Evolutionary conservation across 2,888 invertebrate species (phyloP).

Genomic region (Tanypteryx hageni): DNA sequence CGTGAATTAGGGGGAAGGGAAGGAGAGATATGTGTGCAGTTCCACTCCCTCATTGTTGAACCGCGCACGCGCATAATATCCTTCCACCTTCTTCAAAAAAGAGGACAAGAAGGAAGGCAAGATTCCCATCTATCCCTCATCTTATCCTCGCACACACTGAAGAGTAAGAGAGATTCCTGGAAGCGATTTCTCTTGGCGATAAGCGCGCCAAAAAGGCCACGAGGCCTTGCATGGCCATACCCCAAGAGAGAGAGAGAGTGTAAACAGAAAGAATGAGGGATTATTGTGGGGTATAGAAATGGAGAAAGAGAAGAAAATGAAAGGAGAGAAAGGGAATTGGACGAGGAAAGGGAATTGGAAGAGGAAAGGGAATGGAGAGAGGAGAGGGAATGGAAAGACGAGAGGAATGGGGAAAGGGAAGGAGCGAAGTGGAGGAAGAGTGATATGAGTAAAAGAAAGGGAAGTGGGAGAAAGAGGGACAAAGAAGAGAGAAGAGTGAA

Average conservation of each 20-base stretch:
- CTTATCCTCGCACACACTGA: constrained; percentile 2
- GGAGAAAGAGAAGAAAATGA: constrained; percentile 2
- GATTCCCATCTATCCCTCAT: constrained; percentile 60
- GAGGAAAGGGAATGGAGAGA: background rate
- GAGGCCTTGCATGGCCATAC: background rate
- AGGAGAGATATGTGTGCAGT: background rate
- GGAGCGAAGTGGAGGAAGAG: background rate
- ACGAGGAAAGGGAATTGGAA: background rate
- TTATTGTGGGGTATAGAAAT: background rate
- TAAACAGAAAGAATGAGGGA: constrained; percentile 53
- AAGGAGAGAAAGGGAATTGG: background rate
- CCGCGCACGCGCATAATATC: constrained; percentile 55
- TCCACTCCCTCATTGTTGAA: constrained; percentile 38
- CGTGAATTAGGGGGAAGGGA: background rate
- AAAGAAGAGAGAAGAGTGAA: too few relatives aligned
- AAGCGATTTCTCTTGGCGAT: constrained; percentile 20
- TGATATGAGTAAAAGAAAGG: background rate
- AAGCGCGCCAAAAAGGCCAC: constrained; percentile 52
- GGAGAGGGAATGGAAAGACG: background rate
- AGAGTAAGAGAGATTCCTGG: constrained; percentile 52
- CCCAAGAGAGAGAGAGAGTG: constrained; percentile 16
- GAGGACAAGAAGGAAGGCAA: constrained; percentile 1
- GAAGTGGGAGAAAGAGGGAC: background rate
- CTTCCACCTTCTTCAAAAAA: constrained; percentile 24
- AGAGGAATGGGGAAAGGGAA: background rate